phyloP scores from a whole-genome alignment of 1,140 invertebrate species.

The Ips nitidus region DNA sequence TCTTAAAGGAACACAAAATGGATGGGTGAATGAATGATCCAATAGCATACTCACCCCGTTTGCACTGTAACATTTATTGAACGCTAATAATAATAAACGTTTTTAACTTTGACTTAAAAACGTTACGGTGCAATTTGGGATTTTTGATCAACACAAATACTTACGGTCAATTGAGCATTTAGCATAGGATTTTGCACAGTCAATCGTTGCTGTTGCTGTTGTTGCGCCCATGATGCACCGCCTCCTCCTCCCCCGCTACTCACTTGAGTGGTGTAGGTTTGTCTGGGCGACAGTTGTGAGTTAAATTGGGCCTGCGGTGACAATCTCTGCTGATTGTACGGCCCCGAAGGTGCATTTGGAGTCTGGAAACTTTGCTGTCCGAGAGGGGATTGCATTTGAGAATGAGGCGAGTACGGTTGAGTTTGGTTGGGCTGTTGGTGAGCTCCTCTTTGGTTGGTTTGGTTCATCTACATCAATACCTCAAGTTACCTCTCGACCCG shows the following conservation, averaged over 20 bases:
- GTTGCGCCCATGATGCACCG: constrained; percentile 32
- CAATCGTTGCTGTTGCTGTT: constrained; percentile 45
- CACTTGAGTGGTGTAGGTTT: constrained; percentile 42
- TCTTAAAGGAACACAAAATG: too few relatives aligned
- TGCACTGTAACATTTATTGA: too few relatives aligned
- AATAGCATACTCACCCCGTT: too few relatives aligned
- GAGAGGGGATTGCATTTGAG: constrained; percentile 51
- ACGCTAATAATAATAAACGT: too few relatives aligned
- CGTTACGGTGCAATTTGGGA: too few relatives aligned
- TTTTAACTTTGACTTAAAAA: too few relatives aligned
- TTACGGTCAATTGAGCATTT: constrained; percentile 74
- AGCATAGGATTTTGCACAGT: constrained; percentile 74
- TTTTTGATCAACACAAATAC: constrained; percentile 22
- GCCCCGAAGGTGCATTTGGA: constrained; percentile 36
- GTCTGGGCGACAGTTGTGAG: constrained; percentile 48
- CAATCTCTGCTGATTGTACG: constrained; percentile 45
- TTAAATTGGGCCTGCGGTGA: constrained; percentile 48
- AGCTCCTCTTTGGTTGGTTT: constrained; percentile 29
- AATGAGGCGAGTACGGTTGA: constrained; percentile 55
- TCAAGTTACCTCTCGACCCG: neutral
- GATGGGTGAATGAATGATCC: too few relatives aligned
- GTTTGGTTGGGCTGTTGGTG: constrained; percentile 43
- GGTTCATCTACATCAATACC: constrained; percentile 8
- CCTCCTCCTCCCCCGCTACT: constrained; percentile 25
- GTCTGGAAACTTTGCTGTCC: constrained; percentile 41